Evolutionary conservation across 2,113 vertebrate species (phyloP).

Genomic region (Entomyzon cyanotis): DNA sequence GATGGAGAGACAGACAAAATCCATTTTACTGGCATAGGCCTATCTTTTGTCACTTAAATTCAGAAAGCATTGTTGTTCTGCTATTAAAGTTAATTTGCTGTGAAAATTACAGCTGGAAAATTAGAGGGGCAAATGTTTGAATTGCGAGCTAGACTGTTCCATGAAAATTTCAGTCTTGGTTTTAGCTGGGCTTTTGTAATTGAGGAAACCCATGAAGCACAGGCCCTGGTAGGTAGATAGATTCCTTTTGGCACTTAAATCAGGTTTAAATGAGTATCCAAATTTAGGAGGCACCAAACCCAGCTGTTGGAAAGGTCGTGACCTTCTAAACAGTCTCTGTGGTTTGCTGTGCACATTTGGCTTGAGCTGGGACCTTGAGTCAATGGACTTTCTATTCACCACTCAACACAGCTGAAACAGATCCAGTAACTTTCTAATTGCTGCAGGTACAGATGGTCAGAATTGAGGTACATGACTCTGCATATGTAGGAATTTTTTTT

Average conservation of each 20-base stretch:
- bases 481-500: neutral
- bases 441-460: neutral
- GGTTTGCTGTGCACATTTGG: neutral
- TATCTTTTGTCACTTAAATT: neutral
- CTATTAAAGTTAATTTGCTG: neutral
- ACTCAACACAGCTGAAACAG: neutral
- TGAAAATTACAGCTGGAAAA: neutral
- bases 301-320: neutral
- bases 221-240: neutral
- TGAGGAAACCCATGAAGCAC: neutral
- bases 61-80: neutral
- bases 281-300: neutral
- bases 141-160: neutral
- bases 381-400: neutral
- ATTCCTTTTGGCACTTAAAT: neutral
- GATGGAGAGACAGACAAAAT: neutral
- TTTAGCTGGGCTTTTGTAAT: neutral
- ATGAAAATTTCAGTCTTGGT: neutral
- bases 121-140: neutral
- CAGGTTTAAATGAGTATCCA: neutral
- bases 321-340: neutral
- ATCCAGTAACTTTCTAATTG: neutral
- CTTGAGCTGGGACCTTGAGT: neutral
- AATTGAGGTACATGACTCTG: neutral
- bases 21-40: neutral